Conservation (phyloP, 2,888 invertebrate genomes). For the Conomelus anceps region DNA sequence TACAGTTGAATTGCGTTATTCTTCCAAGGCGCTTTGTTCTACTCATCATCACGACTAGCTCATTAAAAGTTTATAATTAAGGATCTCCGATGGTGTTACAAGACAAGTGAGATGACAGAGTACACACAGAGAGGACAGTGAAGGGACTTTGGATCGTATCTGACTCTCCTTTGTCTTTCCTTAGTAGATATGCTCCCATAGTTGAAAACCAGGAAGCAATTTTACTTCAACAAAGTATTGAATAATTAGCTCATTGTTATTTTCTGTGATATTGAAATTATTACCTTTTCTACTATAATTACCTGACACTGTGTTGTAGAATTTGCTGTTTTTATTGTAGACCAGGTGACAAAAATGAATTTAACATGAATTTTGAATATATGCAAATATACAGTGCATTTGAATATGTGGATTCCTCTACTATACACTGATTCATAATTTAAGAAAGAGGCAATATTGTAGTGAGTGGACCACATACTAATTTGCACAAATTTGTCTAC, state of each 20-base stretch:
- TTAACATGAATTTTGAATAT: too few species aligned
- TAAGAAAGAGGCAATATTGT: too few species aligned
- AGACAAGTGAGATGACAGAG: neutral
- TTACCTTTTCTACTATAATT: too few species aligned
- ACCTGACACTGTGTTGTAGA: too few species aligned
- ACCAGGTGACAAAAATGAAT: too few species aligned
- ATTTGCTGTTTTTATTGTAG: too few species aligned
- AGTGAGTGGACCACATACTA: too few species aligned
- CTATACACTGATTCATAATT: too few species aligned
- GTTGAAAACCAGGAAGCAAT: neutral
- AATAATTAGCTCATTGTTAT: neutral
- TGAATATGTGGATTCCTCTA: too few species aligned
- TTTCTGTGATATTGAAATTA: neutral
- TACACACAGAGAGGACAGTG: too few species aligned
- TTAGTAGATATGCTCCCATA: neutral
- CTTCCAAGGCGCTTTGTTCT: neutral
- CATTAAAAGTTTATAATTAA: neutral
- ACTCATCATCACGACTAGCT: neutral
- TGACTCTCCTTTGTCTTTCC: neutral
- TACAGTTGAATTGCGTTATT: neutral
- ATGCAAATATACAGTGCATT: too few species aligned
- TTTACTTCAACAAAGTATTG: neutral
- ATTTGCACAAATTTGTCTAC: too few species aligned
- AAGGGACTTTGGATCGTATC: neutral
- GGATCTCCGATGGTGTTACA: neutral